A percentile compares a stretch with the other conserved stretches of the same genome.
Evolutionary conservation across 2,797 vertebrate species (phyloP).

Genomic region (Ctenopoma kingsleyae): DNA sequence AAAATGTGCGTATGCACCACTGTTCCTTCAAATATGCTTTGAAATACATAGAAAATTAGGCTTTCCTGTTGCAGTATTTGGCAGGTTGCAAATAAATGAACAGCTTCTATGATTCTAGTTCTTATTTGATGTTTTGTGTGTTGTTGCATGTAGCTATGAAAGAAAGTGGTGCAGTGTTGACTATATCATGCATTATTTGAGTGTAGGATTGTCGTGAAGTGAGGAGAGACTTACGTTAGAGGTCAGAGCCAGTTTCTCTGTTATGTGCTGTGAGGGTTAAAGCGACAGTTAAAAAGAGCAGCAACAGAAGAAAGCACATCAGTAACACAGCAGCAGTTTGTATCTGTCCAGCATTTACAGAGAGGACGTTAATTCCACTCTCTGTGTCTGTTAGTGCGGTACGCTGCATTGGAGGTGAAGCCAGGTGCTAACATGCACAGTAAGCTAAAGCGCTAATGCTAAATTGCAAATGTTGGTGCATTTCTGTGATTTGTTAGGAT

Average conservation of each 20-base stretch:
- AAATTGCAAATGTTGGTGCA: no score
- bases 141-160: no score
- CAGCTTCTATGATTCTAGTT: no score
- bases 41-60: no score
- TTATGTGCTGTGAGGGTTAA: constrained; percentile 78
- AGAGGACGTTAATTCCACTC: constrained; percentile 15
- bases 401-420: background rate
- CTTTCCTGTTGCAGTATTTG: no score
- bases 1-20: no score
- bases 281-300: constrained; percentile 59
- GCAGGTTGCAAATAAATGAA: no score
- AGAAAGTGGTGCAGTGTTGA: no score
- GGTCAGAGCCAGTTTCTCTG: constrained; percentile 80
- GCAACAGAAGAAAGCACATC: background rate
- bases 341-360: background rate
- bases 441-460: background rate
- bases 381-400: constrained; percentile 1
- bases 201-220: constrained; percentile 10
- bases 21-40: no score
- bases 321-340: background rate
- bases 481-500: no score
- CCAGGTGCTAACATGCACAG: background rate
- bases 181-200: no score
- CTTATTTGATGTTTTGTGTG: no score
- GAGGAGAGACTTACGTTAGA: constrained; percentile 75